Evolutionary conservation across 2,797 vertebrate genomes (phyloP), one percentile per base, ranked within the genome.

Genomic region (Artibeus jamaicensis): DNA sequence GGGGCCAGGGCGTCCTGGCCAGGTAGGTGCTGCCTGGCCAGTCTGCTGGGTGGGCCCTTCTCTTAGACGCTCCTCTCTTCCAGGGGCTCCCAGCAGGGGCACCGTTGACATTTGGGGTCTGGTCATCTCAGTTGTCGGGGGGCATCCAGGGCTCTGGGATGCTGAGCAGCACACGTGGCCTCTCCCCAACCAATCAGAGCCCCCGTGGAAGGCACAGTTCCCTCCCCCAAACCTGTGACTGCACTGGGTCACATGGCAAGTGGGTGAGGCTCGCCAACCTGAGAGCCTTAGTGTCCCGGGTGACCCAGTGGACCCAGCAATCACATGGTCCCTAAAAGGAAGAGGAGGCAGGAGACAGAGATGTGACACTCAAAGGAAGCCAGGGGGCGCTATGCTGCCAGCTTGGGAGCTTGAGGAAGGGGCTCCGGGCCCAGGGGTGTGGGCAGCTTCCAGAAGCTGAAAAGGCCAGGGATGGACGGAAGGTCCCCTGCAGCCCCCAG

Each of bases 381-480:
- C 48, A 53, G 26, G 14, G 34, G 24, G n/a, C 0, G 1, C 74
- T 19, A 7, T 0, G 6, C 37, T 37, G 59, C 34, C 10, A 1
- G 5, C 12, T 2, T 16, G 16, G 50, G 26, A 73, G 81, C 32
- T 0, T 3, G 65, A 57, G 37, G 53, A 21, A 5, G 42, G 10
- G 50, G 74, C 24, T 14, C 0, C 2, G 0, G 2, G 82, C 67
- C 74, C 12, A 46, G 42, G 70, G 9, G 1, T 1, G 71, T 9
- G 7, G 59, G 16, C 2, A 3, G 29, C 32, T 37, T 11, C 32
- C 3, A 6, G 85, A 19, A 18, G 29, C 50, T 65, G 53, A 9
- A 15, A 11, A 39, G 29, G 18, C 50, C 57, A n/a, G 9, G 34
- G 39, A 11, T 3, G 12, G 15, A 6, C 7, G 14, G 42, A 62